Evolutionary conservation across 2,113 vertebrate genomes (phyloP).

Genomic region (Eudyptes chrysolophus): DNA sequence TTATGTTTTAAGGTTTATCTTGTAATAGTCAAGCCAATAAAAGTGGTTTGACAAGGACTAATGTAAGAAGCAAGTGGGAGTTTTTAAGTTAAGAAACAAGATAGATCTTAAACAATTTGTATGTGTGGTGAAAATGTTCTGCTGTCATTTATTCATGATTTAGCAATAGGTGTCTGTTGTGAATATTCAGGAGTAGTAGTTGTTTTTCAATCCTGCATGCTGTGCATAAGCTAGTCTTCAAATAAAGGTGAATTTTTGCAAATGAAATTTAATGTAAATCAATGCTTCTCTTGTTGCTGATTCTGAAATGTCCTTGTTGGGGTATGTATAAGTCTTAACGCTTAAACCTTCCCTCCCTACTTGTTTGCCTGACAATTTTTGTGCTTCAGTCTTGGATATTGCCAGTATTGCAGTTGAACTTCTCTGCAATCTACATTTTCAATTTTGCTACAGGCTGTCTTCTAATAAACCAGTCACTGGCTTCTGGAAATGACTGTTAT

Average conservation of each 20-base stretch:
- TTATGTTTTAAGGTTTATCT: background rate
- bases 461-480: background rate
- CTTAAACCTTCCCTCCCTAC: background rate
- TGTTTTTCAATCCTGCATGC: background rate
- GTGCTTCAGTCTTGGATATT: background rate
- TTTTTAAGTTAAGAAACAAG: background rate
- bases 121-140: background rate
- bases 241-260: background rate
- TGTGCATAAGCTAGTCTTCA: background rate
- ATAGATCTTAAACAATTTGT: background rate
- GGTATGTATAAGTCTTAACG: background rate
- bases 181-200: background rate
- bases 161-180: background rate
- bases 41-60: background rate
- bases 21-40: background rate
- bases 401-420: background rate
- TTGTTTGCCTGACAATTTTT: background rate
- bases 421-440: background rate
- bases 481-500: constrained; percentile 28
- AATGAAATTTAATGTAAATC: background rate
- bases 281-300: background rate
- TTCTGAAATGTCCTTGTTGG: background rate
- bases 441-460: constrained; percentile 13
- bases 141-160: background rate
- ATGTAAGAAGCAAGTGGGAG: background rate